Evolutionary conservation across 2,888 invertebrate genomes (phyloP), one percentile per base, ranked within the genome.

Genomic region (Portevinia maculata): DNA sequence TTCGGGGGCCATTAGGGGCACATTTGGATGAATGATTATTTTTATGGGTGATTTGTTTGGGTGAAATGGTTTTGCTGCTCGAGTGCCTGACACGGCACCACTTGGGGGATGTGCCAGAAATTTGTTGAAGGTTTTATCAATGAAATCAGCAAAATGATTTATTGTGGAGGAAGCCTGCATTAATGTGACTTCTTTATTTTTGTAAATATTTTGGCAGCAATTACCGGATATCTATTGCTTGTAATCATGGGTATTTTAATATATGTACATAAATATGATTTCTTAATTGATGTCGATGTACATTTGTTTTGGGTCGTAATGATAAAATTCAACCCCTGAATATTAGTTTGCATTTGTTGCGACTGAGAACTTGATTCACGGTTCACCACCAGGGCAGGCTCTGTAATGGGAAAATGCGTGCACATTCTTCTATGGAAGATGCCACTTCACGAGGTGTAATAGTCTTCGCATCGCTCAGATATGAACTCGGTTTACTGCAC

Each of bases 21-120:
- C 70, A 70, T 70, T 70, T 59, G 70, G 74, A 75, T 79, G 79
- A 75, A 79, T 75, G 79, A 75, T 79, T 79, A 79, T 79, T 74
- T 79, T 74, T 79, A 79, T 79, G 79, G 79, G 62, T 69, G 75
- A 75, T 75, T 79, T 79, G 79, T 79, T 60, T 64, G 69, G 79
- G 62, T 41, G 50, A 75, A 79, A 79, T 75, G 53, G 74, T 74
- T 79, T 69, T 74, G 74, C 55, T 50, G 52, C 44, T 55, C 34
- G 37, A 24, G 24, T 17, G 44, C 11, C 48, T 37, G 44, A 60
- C 32, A 52, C 44, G n/a, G 21, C 17, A 39, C 30, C 52, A 30
- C 50, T 39, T n/a, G n/a, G 24, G 8, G 13, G n/a, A 46, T 41
- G 13, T 21, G 19, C 3, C 9, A 53, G 9, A 48, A 62, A 59